These are phyloP conservation scores for Gopherus flavomarginatus DNA, from an alignment of 2,113 vertebrate species.

Conservation along the genomic window DNA sequence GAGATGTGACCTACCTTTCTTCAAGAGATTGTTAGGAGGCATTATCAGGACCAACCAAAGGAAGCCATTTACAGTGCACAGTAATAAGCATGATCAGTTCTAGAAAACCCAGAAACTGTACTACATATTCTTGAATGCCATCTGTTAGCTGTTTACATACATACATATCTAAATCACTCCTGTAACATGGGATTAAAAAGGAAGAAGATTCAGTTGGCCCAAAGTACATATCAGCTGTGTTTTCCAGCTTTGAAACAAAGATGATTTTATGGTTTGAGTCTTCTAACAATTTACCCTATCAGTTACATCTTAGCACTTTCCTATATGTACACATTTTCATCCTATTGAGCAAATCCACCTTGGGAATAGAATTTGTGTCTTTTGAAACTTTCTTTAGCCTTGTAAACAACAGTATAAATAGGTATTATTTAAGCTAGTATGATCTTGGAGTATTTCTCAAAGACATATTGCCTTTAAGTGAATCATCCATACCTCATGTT, in stretches of 20 bases:
- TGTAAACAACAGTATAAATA: slow-evolving; percentile 52
- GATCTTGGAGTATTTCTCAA: slow-evolving; percentile 33
- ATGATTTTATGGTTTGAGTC: slow-evolving; percentile 3
- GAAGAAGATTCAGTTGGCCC: background rate
- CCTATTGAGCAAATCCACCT: slow-evolving; percentile 46
- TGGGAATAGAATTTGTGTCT: slow-evolving; percentile 44
- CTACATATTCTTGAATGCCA: too few relatives aligned
- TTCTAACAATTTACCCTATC: slow-evolving; percentile 52
- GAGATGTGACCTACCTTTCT: background rate
- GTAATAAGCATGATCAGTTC: background rate
- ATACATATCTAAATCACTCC: background rate
- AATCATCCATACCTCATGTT: background rate
- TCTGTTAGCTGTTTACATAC: background rate
- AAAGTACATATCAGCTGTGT: background rate
- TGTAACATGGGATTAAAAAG: background rate
- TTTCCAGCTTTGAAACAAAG: background rate
- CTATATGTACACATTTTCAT: slow-evolving; percentile 13
- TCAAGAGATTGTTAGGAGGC: background rate
- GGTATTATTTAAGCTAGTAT: slow-evolving; percentile 38
- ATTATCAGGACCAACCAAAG: background rate
- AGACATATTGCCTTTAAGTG: background rate
- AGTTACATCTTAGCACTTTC: slow-evolving; percentile 38
- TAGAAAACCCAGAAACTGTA: background rate
- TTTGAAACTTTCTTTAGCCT: slow-evolving; percentile 52
- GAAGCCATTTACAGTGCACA: rapidly evolving